Evolutionary conservation across 2,113 vertebrate genomes (phyloP), one percentile per base, ranked within the genome.

Genomic region (Menidia beryllina): DNA sequence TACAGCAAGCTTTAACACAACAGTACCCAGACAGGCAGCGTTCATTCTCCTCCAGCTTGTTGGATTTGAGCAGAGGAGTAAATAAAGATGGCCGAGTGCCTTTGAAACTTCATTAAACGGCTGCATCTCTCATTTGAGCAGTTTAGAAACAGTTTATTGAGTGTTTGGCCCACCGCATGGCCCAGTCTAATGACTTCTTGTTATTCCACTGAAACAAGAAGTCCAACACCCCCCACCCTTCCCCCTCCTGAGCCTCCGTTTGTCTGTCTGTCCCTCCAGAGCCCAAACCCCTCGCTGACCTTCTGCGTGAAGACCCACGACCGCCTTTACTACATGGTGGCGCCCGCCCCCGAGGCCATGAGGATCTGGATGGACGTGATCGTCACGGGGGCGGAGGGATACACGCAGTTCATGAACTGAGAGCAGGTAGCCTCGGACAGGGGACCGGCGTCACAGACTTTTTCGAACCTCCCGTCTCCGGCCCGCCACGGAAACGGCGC

Each of bases 331-430:
- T 99, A 94, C 89, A 91, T 99, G 95, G 97, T 99, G 88, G 98
- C 98, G 0, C 97, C 97, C 0, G 95, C 98, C 0, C 94, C 97
- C 0, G 98, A 99, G 82, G 96, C 98, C 88, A 98, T 99, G 98
- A 91, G 98, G 72, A 98, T 99, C 81, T 99, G 98, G 98, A 99
- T 99, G 98, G 98, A 99, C 0, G 98, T 96, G 69, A 98, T 99
- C 0, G 97, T 99, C 69, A 99, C 98, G 0, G 98, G 97, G 15
- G 97, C 97, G 0, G 98, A 99, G 91, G 98, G 98, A 3, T 99
- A 99, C 88, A 99, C 98, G 0, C 97, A 98, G 91, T 99, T 99
- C 91, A 93, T 96, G 93, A 97, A 92, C 93, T 96, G 83, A 95
- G 4, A 4, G 26, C 15, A n/a, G 48, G 58, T 7, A 0, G 36